Conservation (phyloP, 1,140 invertebrate species). For the Hypsibius dujardini region DNA sequence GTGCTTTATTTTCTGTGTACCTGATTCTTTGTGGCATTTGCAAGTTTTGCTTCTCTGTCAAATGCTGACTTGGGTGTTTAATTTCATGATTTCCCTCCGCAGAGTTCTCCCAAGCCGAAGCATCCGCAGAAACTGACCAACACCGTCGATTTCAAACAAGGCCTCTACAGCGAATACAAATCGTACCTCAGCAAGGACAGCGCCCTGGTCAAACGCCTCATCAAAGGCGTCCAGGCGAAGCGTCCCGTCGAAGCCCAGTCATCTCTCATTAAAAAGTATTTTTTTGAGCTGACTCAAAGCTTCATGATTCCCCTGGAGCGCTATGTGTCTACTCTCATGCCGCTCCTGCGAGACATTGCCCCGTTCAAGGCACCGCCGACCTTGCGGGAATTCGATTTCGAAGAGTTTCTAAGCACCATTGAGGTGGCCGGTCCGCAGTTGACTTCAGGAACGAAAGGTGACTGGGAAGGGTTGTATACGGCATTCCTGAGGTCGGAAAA, state of each 20-base stretch:
- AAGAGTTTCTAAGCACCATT: conserved; percentile 76
- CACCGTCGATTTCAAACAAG: conserved; percentile 29
- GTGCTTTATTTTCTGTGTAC: too few relatives aligned
- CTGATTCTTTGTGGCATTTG: too few relatives aligned
- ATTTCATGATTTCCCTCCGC: too few relatives aligned
- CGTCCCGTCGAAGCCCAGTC: conserved; percentile 72
- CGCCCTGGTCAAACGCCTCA: conserved; percentile 61
- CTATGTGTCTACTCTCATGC: conserved; percentile 92
- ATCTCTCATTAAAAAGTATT: conserved; percentile 62
- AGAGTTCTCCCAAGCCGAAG: neutral
- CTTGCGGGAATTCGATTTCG: conserved; percentile 76
- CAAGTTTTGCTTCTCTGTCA: too few relatives aligned
- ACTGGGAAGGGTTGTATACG: conserved; percentile 81
- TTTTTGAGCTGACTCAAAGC: conserved; percentile 87
- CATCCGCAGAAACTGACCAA: neutral
- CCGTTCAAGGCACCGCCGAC: conserved; percentile 81
- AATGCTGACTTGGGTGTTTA: too few relatives aligned
- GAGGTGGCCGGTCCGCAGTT: conserved; percentile 78
- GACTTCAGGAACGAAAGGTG: conserved; percentile 81
- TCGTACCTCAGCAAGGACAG: conserved; percentile 85
- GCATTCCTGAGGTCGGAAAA: conserved; percentile 76
- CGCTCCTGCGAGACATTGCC: conserved; percentile 84
- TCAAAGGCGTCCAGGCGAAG: conserved; percentile 38
- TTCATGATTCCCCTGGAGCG: conserved; percentile 97
- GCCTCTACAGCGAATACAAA: conserved; percentile 83